These are phyloP conservation scores for Propithecus coquereli DNA, from an alignment of 2,113 vertebrate genomes.

Conservation along the genomic window DNA sequence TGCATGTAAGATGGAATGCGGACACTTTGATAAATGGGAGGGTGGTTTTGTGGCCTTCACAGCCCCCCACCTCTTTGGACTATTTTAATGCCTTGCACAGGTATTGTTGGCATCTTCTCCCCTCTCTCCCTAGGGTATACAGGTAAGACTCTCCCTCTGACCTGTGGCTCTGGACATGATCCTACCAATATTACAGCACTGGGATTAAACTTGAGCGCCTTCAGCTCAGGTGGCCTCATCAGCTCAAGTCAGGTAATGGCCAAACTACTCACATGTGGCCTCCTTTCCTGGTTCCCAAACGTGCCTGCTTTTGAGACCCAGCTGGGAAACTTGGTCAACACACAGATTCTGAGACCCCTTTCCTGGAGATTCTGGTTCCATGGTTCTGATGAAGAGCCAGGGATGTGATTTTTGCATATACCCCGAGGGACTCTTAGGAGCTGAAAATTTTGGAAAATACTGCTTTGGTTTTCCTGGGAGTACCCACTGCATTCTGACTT, in stretches of 20 bases:
- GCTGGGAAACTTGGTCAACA: background rate
- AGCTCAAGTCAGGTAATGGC: background rate
- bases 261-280: background rate
- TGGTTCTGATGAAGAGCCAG: background rate
- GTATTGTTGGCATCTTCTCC: no score
- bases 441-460: background rate
- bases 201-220: background rate
- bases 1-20: background rate
- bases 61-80: background rate
- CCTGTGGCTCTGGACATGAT: background rate
- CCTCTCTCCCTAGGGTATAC: fast-evolving
- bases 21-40: background rate
- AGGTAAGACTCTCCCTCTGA: background rate
- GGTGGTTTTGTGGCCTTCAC: background rate
- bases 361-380: background rate
- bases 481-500: background rate
- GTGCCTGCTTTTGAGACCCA: background rate
- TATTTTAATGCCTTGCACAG: background rate
- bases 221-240: background rate
- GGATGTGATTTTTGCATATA: background rate
- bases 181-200: background rate
- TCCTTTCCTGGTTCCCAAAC: background rate
- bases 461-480: background rate
- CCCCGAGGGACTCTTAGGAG: background rate
- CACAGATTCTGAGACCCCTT: background rate